These are phyloP conservation scores for Trimorus sp. DNA, from an alignment of 2,888 invertebrate species.

Conservation along the genomic window DNA sequence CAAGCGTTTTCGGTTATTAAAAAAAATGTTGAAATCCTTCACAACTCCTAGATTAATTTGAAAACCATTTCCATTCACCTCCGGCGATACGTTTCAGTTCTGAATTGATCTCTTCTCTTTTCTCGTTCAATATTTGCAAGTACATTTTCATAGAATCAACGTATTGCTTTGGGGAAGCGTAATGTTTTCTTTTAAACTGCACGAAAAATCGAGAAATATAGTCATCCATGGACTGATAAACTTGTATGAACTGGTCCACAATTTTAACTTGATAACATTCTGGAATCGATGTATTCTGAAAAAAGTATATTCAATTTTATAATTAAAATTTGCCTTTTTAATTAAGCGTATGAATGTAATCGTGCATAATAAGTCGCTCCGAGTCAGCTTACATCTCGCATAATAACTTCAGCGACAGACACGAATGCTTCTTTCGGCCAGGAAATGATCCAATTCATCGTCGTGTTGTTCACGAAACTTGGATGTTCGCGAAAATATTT, in stretches of 20 bases:
- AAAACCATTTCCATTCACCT: slow-evolving; percentile 68
- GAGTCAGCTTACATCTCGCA: slow-evolving; percentile 86
- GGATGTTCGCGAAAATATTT: slow-evolving; percentile 88
- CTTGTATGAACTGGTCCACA: slow-evolving; percentile 92
- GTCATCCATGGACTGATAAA: slow-evolving; percentile 88
- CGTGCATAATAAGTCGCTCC: not conserved
- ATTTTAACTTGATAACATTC: slow-evolving; percentile 87
- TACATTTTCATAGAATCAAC: slow-evolving; percentile 93
- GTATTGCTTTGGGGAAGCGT: slow-evolving; percentile 96
- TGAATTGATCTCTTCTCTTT: slow-evolving; percentile 82
- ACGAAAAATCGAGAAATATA: slow-evolving; percentile 88
- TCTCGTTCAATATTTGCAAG: slow-evolving; percentile 88
- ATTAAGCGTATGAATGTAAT: not conserved
- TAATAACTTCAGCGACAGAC: slow-evolving; percentile 92
- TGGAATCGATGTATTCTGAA: slow-evolving; percentile 86
- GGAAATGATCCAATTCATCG: slow-evolving; percentile 85
- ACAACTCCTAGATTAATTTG: not conserved
- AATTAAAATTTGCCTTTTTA: slow-evolving; percentile 5
- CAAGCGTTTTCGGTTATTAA: not conserved
- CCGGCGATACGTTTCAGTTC: slow-evolving; percentile 78
- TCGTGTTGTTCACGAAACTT: slow-evolving; percentile 4
- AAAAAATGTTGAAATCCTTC: not conserved
- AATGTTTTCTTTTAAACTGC: slow-evolving; percentile 90
- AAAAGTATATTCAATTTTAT: too few species aligned
- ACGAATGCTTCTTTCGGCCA: slow-evolving; percentile 91